Percentiles rank a stretch among this genome's conserved stretches.
Evolutionary conservation across 2,797 vertebrate genomes (phyloP).

Genomic region (Ceryle rudis): DNA sequence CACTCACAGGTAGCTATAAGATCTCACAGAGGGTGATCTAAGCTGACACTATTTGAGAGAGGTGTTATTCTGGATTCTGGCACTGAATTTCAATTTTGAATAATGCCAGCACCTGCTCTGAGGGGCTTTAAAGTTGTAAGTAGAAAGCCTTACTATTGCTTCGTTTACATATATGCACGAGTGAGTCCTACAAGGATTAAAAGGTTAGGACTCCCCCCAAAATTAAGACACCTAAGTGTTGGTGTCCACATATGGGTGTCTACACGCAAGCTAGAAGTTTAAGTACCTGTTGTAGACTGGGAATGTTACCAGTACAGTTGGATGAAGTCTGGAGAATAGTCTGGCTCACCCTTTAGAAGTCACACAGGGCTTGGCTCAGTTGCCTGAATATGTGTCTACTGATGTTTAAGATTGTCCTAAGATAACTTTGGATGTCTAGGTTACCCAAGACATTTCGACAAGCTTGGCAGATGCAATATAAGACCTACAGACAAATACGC

Average conservation of each 20-base stretch:
- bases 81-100: neutral
- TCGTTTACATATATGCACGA: neutral
- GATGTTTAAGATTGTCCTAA: neutral
- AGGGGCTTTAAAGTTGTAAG: neutral
- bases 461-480: neutral
- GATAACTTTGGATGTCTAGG: neutral
- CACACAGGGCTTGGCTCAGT: neutral
- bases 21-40: neutral
- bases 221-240: neutral
- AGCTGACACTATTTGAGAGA: neutral
- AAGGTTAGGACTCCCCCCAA: neutral
- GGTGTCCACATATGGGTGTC: neutral
- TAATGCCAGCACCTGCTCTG: neutral
- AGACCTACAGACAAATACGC: neutral
- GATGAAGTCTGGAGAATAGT: neutral
- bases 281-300: neutral
- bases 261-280: neutral
- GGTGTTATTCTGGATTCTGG: neutral
- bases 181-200: neutral
- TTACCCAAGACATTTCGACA: neutral
- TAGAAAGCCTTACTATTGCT: neutral
- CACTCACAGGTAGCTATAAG: neutral
- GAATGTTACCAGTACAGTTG: neutral
- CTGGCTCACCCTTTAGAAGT: neutral
- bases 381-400: neutral